Evolutionary conservation across 53 echinoderm and acorn worm genomes (phyloP), one percentile per base, ranked within the genome.

Genomic region (Stichopus horrens): DNA sequence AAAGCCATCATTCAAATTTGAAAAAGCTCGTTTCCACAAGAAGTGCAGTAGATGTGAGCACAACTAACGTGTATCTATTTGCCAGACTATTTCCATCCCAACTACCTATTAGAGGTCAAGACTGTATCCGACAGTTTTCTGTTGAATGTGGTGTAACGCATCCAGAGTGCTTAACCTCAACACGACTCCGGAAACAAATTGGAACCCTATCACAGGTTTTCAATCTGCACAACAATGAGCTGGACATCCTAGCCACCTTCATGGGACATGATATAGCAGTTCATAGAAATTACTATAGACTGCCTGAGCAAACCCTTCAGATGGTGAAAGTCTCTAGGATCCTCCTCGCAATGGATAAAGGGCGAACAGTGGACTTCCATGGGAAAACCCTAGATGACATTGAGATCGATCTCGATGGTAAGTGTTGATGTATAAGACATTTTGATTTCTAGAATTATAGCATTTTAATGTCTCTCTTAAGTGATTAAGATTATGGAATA

Each of bases 331-430:
- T 94, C 7, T 73, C 79, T 21, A 86, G 85, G 74, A 86, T 94
- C 53, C 94, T 92, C 57, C 51, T 89, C 52, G 74, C 76, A 76
- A 63, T 90, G 58, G 94, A 94, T 66, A 91, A 89, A 57, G 93
- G 93, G 54, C 63, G 89, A 58, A 74, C 88, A 56, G 52, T 65
- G 63, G 19, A 93, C 74, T 86, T 65, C 75, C 56, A 57, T 66
- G 93, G 93, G 53, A 89, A 91, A 79, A 71, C 86, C 75, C 66
- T 91, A 68, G 93, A 93, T 80, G 82, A 88, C 23, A 91, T 91
- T 21, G 82, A 88, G 55, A 73, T 91, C 54, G 73, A 91, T 74
- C 68, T 83, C 23, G 80, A 88, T 73, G 91, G 91, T 91, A 53
- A 87, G 91, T 78, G n/a, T n/a, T n/a, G 75, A 54, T 54, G 22